These are phyloP conservation scores for Pachydiplax longipennis DNA, from an alignment of 2,888 invertebrate genomes.

Conservation along the genomic window DNA sequence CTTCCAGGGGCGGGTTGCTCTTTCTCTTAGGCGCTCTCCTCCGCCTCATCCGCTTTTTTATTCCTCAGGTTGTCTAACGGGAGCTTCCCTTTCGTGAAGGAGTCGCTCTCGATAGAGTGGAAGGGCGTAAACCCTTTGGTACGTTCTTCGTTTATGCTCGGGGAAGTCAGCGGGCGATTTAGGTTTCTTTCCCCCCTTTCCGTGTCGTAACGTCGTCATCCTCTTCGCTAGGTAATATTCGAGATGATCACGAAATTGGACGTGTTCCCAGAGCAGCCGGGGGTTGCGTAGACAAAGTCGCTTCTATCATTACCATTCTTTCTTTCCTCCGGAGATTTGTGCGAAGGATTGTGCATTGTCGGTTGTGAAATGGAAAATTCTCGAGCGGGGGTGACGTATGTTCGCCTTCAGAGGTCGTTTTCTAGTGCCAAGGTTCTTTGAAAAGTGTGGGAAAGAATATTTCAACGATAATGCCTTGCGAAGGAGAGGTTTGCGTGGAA, in stretches of 20 bases:
- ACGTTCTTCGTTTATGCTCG: background rate
- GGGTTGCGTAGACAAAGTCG: background rate
- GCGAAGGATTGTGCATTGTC: background rate
- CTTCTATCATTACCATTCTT: background rate
- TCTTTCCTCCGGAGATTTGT: background rate
- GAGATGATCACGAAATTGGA: background rate
- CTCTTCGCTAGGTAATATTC: background rate
- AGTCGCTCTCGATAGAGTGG: background rate
- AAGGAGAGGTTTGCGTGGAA: background rate
- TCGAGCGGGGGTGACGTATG: background rate
- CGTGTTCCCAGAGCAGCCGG: background rate
- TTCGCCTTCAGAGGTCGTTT: background rate
- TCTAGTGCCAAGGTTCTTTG: background rate
- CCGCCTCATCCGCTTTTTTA: background rate
- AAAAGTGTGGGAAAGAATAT: background rate
- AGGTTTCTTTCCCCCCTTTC: background rate
- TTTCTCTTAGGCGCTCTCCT: background rate
- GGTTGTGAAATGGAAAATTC: background rate
- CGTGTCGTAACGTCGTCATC: background rate
- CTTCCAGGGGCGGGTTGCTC: background rate
- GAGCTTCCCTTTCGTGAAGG: background rate
- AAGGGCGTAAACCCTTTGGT: background rate
- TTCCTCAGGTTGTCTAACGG: slow-evolving; percentile 12
- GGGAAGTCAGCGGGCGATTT: background rate
- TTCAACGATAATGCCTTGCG: background rate